Evolutionary conservation across 2,888 invertebrate species (phyloP), one percentile per base, ranked within the genome.

Genomic region (Cataglyphis rosenhaueri): DNA sequence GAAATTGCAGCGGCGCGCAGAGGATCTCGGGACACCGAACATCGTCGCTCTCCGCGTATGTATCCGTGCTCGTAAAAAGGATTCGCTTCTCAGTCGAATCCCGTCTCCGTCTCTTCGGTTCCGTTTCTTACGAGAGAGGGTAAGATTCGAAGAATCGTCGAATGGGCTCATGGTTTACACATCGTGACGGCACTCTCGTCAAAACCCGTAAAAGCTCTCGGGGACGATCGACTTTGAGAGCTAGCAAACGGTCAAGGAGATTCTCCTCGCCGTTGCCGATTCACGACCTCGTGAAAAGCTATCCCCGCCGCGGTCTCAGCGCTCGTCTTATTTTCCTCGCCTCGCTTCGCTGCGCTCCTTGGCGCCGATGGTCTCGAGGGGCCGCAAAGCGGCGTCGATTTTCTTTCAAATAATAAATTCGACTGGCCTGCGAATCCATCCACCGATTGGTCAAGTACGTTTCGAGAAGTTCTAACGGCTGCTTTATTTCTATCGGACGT

Each of bases 121-220:
- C 52, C 65, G 52, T 41, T 52, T 48, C 73, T 81, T 73, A 70
- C 82, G 83, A 75, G 65, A 84, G 84, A 87, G 86, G 85, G 81
- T 82, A 75, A 81, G 83, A 86, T 81, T 82, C 84, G 84, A 84
- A 84, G 64, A 82, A 85, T 84, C 86, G 89, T 87, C 89, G 87
- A 90, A 89, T 86, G 85, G 85, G 84, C 92, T 93, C 93, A 92
- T 92, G 93, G 92, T 93, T 93, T 92, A 93, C 93, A 91, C 92
- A 93, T 93, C 88, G 90, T 84, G 89, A 90, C 86, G 91, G 88
- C 85, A 88, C 88, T 91, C 90, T 89, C 89, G 91, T 91, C 92
- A 89, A 84, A 87, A 84, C 85, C 88, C 91, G 90, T 92, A 91
- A 93, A 92, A 93, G 92, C 92, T 90, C 86, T 89, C 79, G 71